A percentile compares a stretch with the other conserved stretches of the same genome.
phyloP scores from a whole-genome alignment of 2,888 invertebrate genomes.

The Caenorhabditis zanzibari region DNA sequence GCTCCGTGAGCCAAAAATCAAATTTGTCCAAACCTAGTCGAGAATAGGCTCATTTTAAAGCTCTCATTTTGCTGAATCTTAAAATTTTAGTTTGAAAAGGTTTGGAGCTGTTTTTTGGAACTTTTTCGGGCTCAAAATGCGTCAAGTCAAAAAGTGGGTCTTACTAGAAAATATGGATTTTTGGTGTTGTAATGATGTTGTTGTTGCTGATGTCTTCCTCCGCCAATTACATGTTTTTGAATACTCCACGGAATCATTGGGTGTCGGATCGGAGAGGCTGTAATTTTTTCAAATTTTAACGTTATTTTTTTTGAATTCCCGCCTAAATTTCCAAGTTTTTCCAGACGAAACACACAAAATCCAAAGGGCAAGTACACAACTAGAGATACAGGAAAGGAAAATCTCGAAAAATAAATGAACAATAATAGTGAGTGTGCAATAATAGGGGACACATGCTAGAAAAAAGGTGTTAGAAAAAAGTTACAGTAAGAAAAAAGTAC shows the following conservation, averaged over 20 bases:
- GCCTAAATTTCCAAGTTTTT: background rate
- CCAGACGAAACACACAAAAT: slow-evolving; percentile 23
- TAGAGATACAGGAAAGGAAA: background rate
- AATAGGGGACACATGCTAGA: slow-evolving; percentile 2
- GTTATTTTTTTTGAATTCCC: too few relatives aligned
- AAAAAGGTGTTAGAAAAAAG: background rate
- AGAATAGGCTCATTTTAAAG: background rate
- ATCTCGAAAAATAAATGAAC: too few relatives aligned
- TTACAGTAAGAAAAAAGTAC: background rate
- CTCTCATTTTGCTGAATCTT: background rate
- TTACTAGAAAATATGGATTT: slow-evolving; percentile 27
- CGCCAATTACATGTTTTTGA: slow-evolving; percentile 1
- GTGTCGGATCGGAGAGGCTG: slow-evolving; percentile 9
- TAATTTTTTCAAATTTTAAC: background rate
- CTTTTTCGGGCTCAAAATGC: background rate
- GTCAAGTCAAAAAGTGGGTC: slow-evolving; percentile 3
- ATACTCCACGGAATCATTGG: background rate
- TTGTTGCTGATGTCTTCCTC: too few relatives aligned
- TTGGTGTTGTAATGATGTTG: slow-evolving; percentile 3
- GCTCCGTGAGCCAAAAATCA: background rate
- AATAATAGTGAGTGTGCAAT: background rate
- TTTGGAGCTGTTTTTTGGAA: background rate
- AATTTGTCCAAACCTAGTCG: background rate
- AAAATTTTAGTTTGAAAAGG: background rate
- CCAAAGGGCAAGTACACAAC: background rate